Percentiles rank a stretch among this genome's conserved stretches.
Conservation (phyloP, 1,140 invertebrate species). For the Bombus confusus region DNA sequence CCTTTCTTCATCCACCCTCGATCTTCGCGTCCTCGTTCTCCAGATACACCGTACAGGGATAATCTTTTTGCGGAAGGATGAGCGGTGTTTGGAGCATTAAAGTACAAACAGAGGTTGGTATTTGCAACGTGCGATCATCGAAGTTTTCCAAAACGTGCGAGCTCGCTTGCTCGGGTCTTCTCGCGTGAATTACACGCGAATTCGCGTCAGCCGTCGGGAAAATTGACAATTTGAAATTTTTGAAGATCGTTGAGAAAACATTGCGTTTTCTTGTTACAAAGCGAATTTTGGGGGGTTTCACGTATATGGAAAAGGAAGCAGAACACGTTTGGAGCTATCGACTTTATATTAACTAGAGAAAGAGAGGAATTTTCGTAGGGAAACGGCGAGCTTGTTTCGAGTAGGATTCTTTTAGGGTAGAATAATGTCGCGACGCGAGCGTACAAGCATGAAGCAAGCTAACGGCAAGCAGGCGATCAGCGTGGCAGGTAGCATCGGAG, state of each 20-base stretch:
- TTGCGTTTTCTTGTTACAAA: not conserved
- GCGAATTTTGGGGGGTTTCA: no score
- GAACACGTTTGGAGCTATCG: conserved; percentile 8
- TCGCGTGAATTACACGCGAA: no score
- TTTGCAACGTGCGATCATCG: no score
- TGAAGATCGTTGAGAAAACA: no score
- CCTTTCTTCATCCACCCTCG: not conserved
- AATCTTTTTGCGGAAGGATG: not conserved
- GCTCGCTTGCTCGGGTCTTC: no score
- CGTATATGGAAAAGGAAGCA: no score
- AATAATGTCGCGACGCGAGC: conserved; percentile 44
- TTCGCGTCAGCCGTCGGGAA: no score
- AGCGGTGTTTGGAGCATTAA: no score
- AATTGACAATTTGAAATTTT: no score
- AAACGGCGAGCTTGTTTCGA: not conserved
- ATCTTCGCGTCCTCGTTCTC: not conserved
- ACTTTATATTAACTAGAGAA: conserved; percentile 38
- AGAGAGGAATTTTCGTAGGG: not conserved
- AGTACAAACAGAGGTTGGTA: no score
- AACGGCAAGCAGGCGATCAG: conserved; percentile 48
- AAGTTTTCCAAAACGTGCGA: no score
- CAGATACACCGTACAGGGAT: not conserved
- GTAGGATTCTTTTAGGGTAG: conserved; percentile 19
- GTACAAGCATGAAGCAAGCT: conserved; percentile 48
- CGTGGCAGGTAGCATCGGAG: conserved; percentile 45